Evolutionary conservation across 2,113 vertebrate species (phyloP).

Genomic region (Nerophis lumbriciformis): DNA sequence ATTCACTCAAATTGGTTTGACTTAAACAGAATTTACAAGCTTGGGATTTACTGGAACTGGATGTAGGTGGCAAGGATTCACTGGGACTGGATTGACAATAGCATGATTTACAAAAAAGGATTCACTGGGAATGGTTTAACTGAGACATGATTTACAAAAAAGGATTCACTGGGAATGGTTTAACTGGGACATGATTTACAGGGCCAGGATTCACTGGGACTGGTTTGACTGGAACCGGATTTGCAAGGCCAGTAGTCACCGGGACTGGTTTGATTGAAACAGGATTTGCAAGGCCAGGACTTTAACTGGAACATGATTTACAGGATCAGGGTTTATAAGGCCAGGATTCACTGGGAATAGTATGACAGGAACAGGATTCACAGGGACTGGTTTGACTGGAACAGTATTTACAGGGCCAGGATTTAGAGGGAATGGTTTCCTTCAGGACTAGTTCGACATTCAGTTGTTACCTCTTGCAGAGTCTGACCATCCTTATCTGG

Average conservation of each 20-base stretch:
- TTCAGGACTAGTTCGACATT: not conserved
- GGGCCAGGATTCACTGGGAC: not conserved
- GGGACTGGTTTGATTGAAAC: not conserved
- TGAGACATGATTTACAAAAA: no score
- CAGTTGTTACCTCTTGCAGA: conserved; percentile 45
- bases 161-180: not conserved
- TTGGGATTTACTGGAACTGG: not conserved
- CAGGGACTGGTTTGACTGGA: not conserved
- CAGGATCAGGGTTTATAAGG: not conserved
- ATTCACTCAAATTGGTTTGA: no score
- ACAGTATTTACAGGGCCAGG: not conserved
- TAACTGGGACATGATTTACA: no score
- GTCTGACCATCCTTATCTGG: conserved; percentile 18
- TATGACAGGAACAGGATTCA: not conserved
- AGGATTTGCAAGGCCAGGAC: not conserved
- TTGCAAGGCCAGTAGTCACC: not conserved
- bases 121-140: no score
- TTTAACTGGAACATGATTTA: not conserved
- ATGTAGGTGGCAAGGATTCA: no score
- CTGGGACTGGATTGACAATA: no score
- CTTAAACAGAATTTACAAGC: no score
- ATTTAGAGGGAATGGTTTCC: not conserved
- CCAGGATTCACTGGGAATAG: not conserved
- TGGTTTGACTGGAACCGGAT: not conserved
- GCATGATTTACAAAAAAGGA: no score